Evolutionary conservation across 2,113 vertebrate genomes (phyloP).

Genomic region (Labrus mixtus): DNA sequence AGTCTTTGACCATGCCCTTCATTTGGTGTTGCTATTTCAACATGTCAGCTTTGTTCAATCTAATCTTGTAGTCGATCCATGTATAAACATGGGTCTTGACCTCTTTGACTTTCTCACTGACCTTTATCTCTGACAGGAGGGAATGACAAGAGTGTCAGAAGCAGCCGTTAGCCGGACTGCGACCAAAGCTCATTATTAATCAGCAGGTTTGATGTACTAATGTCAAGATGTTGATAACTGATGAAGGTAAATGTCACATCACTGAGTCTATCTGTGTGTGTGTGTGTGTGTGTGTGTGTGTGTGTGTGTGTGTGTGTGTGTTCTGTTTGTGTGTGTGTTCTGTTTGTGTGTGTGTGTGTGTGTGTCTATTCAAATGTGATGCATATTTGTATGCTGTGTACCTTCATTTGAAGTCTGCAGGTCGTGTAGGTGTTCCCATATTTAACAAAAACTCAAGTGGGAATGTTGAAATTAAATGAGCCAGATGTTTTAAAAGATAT

Average conservation of each 20-base stretch:
- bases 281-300: constrained; percentile 24
- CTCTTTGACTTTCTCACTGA: constrained; percentile 76
- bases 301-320: constrained; percentile 8
- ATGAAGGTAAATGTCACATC: constrained; percentile 81
- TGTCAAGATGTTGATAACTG: constrained; percentile 76
- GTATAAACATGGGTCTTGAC: constrained; percentile 68
- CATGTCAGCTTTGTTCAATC: constrained; percentile 57
- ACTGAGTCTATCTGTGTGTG: constrained; percentile 55
- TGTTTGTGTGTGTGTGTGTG: background rate
- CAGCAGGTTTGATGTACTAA: constrained; percentile 75
- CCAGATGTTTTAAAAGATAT: constrained; percentile 3
- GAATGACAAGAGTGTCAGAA: constrained; percentile 71
- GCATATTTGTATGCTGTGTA: constrained; percentile 6
- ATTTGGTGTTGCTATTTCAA: constrained; percentile 49
- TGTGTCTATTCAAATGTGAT: constrained; percentile 27
- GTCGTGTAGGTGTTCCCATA: constrained; percentile 18
- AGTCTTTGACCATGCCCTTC: constrained; percentile 36
- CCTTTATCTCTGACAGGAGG: constrained; percentile 71
- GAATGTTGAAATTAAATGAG: constrained; percentile 11
- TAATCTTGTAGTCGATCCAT: constrained; percentile 47
- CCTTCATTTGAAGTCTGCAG: constrained; percentile 22
- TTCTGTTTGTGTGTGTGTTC: constrained; percentile 18
- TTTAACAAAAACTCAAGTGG: background rate
- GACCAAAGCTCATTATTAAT: constrained; percentile 73
- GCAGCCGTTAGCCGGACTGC: constrained; percentile 56